Conservation (phyloP, 1,140 invertebrate genomes). For the Microplitis mediator region DNA sequence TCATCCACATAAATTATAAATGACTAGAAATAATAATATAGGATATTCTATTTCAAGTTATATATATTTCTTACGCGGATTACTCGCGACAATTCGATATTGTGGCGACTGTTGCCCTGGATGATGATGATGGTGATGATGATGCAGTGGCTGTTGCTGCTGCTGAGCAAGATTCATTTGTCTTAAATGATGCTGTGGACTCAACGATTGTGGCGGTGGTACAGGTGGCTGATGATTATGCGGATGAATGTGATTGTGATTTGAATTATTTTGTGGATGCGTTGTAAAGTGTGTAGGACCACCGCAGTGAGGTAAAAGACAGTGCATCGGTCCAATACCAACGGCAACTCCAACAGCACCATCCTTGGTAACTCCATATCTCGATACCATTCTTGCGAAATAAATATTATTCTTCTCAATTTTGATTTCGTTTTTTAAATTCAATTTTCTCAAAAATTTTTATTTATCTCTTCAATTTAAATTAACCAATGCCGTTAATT, state of each 20-base stretch:
- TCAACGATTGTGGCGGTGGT: constrained; percentile 43
- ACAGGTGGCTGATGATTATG: constrained; percentile 49
- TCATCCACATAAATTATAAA: neutral
- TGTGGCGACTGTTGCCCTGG: constrained; percentile 46
- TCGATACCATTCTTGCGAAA: constrained; percentile 50
- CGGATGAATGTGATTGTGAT: constrained; percentile 54
- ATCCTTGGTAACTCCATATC: constrained; percentile 55
- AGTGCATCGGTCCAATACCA: constrained; percentile 53
- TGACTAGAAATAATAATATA: constrained; percentile 1
- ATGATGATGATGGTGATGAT: constrained; percentile 51
- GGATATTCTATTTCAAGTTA: neutral
- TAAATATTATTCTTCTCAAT: neutral
- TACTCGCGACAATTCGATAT: constrained; percentile 52
- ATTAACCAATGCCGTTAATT: neutral
- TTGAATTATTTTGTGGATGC: constrained; percentile 50
- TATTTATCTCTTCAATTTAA: neutral
- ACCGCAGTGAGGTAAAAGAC: constrained; percentile 51
- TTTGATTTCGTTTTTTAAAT: constrained; percentile 8
- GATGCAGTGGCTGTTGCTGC: constrained; percentile 50
- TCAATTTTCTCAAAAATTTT: neutral
- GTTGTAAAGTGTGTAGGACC: constrained; percentile 51
- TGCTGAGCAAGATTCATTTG: constrained; percentile 50
- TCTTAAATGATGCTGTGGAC: constrained; percentile 51
- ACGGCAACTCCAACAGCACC: constrained; percentile 53
- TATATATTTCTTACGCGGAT: constrained; percentile 45